Conservation (phyloP, 2,113 vertebrate genomes). For the Piaya cayana region DNA sequence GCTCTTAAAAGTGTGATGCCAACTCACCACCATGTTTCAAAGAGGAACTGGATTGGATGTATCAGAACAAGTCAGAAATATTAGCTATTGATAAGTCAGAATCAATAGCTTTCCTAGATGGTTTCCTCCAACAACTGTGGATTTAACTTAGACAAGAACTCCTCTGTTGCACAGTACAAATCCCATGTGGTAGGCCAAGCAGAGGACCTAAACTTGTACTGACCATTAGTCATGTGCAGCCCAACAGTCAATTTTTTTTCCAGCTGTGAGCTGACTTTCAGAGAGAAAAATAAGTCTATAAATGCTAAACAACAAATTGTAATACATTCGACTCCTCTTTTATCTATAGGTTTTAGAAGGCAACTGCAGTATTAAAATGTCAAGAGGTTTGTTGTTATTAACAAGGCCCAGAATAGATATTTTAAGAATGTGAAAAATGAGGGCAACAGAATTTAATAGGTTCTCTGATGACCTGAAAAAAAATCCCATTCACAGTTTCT, state of each 20-base stretch:
- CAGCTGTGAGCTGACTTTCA: neutral
- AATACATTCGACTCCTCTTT: neutral
- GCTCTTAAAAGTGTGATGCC: neutral
- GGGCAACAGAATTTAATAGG: conserved; percentile 38
- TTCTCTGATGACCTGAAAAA: conserved; percentile 27
- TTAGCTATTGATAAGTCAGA: too few species aligned
- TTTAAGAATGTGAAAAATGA: conserved; percentile 63
- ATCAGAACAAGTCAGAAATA: neutral
- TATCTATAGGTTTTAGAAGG: neutral
- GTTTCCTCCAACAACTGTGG: neutral
- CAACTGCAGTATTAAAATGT: conserved; percentile 16
- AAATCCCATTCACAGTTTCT: conserved; percentile 22
- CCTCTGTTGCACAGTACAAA: neutral
- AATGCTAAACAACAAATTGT: neutral
- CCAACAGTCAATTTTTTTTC: neutral
- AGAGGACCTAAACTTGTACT: neutral
- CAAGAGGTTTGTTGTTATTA: conserved; percentile 29
- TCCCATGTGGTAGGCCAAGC: neutral
- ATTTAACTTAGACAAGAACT: neutral
- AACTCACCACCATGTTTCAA: neutral
- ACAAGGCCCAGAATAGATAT: conserved; percentile 22
- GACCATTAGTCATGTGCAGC: fast-evolving
- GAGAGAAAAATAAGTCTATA: neutral
- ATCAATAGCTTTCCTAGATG: neutral
- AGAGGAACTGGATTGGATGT: neutral